Base-by-base conservation (phyloP, 2,113 vertebrate genomes). In the Arizona elegans region DNA sequence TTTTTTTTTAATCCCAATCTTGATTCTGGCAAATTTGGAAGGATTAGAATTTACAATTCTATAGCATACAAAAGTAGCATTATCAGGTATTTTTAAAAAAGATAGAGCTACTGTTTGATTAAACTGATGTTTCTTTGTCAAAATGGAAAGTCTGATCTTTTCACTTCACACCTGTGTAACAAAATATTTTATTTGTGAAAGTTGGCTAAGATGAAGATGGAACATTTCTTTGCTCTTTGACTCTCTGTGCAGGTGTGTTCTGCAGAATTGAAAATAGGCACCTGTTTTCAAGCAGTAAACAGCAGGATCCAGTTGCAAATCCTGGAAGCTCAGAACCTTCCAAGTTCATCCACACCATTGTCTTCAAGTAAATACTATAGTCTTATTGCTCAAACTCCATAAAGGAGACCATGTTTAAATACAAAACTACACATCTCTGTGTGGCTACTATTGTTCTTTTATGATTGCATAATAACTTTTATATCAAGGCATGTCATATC, bases 221-320 rank as follows among this genome's bases (percentile, higher is more conserved):
- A 95, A 92, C 21, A 88, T 96, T 93, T 94, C 93, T 97, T 23
- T 90, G n/a, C 92, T 94, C 94, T 94, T 52, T 75, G 58, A 88
- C 65, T 92, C 13, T 89, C 91, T 43, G 23, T 96, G 11, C 97
- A 99, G 99, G 97, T 98, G 91, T 98, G 97, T 93, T 97, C 96
- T 13, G 97, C 98, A 56, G 98, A 99, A 97, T 98, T 99, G 93
- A 98, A 99, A 95, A 56, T 99, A 93, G 98, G 98, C 95, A 98
- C 98, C 93, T 99, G 99, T 97, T 99, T 99, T 96, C 99, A 99
- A 97, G 98, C 99, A 0, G 97, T 99, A 96, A 99, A 98, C 89
- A 98, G 98, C 91, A 98, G 99, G 95, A 98, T 99, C 97, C 99
- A 99, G 96, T 96, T 99, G 92, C 99, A 99, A 95, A 98, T 99